Conservation (phyloP, 2,113 vertebrate genomes). For the Paedocypris sp. region DNA sequence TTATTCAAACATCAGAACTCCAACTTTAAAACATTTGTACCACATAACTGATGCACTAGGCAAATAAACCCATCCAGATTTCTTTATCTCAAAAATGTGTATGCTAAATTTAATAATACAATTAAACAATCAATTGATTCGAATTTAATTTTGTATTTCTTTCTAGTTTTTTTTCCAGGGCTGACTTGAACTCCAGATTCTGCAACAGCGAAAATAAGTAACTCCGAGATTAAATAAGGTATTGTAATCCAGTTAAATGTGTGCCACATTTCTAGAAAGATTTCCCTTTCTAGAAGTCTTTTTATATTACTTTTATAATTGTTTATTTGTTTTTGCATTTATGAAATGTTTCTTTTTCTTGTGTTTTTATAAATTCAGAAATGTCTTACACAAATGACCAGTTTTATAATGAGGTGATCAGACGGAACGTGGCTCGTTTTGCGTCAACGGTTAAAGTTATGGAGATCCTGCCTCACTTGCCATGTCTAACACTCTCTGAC, state of each 20-base stretch:
- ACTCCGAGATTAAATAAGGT: slow-evolving; percentile 15
- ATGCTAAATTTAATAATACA: too few relatives aligned
- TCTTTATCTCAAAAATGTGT: too few relatives aligned
- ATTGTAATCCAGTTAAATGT: neutral
- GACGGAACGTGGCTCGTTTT: slow-evolving; percentile 40
- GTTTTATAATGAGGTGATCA: slow-evolving; percentile 52
- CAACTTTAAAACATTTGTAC: too few relatives aligned
- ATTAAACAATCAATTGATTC: neutral
- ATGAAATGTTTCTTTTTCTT: too few relatives aligned
- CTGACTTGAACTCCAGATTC: neutral
- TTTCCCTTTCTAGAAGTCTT: too few relatives aligned
- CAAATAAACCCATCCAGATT: too few relatives aligned
- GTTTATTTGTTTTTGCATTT: too few relatives aligned
- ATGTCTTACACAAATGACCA: slow-evolving; percentile 52
- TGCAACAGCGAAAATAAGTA: neutral
- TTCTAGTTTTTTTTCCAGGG: neutral
- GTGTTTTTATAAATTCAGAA: slow-evolving; percentile 29
- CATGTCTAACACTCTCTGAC: slow-evolving; percentile 55
- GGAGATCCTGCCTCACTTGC: slow-evolving; percentile 46
- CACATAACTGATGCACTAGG: too few relatives aligned
- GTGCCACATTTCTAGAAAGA: neutral
- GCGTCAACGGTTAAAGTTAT: slow-evolving; percentile 43
- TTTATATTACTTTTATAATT: too few relatives aligned
- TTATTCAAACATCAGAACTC: too few relatives aligned
- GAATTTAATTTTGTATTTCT: neutral